Evolutionary conservation across 2,797 vertebrate species (phyloP).

Genomic region (Rhyacichthys aspro): DNA sequence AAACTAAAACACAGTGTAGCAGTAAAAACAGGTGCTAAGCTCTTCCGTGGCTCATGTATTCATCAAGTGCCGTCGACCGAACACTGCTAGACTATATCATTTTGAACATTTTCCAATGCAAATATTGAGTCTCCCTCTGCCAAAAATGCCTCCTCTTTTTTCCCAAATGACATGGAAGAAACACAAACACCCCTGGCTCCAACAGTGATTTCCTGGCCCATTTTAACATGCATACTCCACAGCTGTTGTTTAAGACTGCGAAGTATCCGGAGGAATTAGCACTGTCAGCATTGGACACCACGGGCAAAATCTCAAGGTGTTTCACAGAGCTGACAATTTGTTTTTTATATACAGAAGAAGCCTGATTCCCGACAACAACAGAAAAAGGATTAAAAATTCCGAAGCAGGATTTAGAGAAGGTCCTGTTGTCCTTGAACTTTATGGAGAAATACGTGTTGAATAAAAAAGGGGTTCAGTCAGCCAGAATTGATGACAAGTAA

Average conservation of each 20-base stretch:
- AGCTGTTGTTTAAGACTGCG: slow-evolving; percentile 6
- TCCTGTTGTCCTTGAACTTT: not conserved
- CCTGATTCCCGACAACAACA: not conserved
- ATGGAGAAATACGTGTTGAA: not conserved
- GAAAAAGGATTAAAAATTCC: slow-evolving; percentile 3
- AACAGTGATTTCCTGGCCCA: slow-evolving; percentile 10
- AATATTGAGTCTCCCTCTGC: slow-evolving; percentile 15
- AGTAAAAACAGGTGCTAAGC: not conserved
- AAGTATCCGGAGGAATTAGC: slow-evolving; percentile 10
- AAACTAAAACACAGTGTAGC: slow-evolving; percentile 14
- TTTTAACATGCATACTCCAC: slow-evolving; percentile 5
- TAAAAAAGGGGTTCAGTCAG: too few species aligned
- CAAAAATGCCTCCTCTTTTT: slow-evolving; percentile 5
- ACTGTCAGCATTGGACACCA: not conserved
- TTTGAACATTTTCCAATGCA: slow-evolving; percentile 7
- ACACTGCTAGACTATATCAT: not conserved
- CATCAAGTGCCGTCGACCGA: slow-evolving; percentile 14
- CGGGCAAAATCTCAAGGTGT: slow-evolving; percentile 5
- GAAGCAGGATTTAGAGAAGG: not conserved
- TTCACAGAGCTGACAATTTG: slow-evolving; percentile 2
- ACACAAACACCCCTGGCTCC: slow-evolving; percentile 8
- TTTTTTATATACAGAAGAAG: slow-evolving; percentile 9
- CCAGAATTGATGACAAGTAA: too few species aligned
- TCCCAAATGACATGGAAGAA: slow-evolving; percentile 3
- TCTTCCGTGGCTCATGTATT: slow-evolving; percentile 2